These are phyloP conservation scores for Meriones psammophilus DNA, from an alignment of 2,797 vertebrate genomes.

Conservation along the genomic window DNA sequence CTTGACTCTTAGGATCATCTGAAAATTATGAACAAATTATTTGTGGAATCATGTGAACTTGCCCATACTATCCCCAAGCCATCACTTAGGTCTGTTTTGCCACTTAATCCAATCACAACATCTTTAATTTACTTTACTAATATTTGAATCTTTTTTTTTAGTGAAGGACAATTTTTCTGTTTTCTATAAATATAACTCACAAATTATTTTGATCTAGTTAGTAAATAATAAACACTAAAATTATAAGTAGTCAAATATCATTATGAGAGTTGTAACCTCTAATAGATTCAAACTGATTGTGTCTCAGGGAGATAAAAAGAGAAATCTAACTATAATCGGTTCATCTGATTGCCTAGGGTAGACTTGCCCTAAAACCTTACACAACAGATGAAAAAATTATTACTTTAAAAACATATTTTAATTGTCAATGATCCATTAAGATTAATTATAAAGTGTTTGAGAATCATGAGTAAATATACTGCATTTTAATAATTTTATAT, in stretches of 20 bases:
- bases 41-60: background rate
- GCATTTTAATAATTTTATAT: slow-evolving; percentile 38
- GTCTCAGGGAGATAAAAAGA: slow-evolving; percentile 36
- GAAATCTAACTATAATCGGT: slow-evolving; percentile 37
- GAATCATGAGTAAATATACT: background rate
- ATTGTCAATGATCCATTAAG: slow-evolving; percentile 4
- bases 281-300: background rate
- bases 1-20: background rate
- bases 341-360: background rate
- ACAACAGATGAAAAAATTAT: slow-evolving; percentile 17
- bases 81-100: slow-evolving; percentile 12
- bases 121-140: background rate
- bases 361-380: background rate
- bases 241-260: background rate
- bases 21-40: slow-evolving; percentile 49
- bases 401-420: slow-evolving; percentile 40
- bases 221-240: background rate
- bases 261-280: background rate
- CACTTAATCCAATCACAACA: background rate
- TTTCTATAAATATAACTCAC: background rate
- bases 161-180: background rate
- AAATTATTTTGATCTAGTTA: slow-evolving; percentile 54
- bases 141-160: background rate
- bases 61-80: background rate
- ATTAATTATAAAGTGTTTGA: background rate